These are phyloP conservation scores for Eleginops maclovinus DNA, from an alignment of 2,113 vertebrate genomes.

Conservation along the genomic window DNA sequence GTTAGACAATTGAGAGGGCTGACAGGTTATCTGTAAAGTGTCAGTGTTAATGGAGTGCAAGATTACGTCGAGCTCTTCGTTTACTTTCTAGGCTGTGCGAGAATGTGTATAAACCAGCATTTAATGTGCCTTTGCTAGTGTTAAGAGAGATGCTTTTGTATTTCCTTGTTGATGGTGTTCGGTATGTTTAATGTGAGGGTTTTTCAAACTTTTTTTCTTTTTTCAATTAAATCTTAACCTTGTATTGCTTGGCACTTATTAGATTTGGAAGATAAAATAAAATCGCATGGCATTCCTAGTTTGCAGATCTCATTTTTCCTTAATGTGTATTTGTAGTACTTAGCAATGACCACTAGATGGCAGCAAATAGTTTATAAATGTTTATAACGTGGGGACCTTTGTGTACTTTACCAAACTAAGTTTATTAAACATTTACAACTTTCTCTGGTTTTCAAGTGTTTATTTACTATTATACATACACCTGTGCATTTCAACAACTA, in stretches of 20 bases:
- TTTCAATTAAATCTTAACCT: constrained; percentile 12
- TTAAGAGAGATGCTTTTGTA: constrained; percentile 40
- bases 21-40: constrained; percentile 36
- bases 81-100: constrained; percentile 43
- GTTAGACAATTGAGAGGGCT: constrained; percentile 26
- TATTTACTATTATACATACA: neutral
- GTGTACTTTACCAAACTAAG: neutral
- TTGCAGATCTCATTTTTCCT: neutral
- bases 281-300: constrained; percentile 41
- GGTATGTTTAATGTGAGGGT: constrained; percentile 33
- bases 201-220: neutral
- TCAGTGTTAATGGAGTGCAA: constrained; percentile 10
- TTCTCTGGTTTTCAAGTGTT: neutral
- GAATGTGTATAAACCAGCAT: constrained; percentile 40
- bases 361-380: constrained; percentile 26
- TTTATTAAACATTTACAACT: neutral
- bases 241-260: constrained; percentile 56
- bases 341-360: constrained; percentile 42
- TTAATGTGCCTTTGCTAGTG: constrained; percentile 29
- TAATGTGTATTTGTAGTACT: neutral
- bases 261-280: constrained; percentile 50
- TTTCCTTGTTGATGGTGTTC: constrained; percentile 46
- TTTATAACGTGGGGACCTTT: neutral
- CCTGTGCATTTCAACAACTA: neutral
- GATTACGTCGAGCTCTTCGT: constrained; percentile 37